These are phyloP conservation scores for Ctenopoma multispine DNA, from an alignment of 2,797 vertebrate genomes.

Conservation along the genomic window DNA sequence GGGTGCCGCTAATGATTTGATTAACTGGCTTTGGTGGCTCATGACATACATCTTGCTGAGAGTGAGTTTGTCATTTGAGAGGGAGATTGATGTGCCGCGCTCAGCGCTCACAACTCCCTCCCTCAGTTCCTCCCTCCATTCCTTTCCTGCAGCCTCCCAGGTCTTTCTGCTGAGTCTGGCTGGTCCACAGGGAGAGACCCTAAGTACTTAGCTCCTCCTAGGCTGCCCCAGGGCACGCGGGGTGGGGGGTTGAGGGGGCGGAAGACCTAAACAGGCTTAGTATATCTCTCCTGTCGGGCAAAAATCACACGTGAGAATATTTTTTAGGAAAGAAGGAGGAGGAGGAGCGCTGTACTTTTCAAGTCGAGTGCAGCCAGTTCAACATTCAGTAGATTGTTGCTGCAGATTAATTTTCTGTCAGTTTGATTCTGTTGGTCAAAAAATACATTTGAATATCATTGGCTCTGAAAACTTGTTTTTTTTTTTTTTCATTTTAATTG, in stretches of 20 bases:
- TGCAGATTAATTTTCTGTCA: not conserved
- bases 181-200: constrained; percentile 55
- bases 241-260: constrained; percentile 19
- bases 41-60: constrained; percentile 82
- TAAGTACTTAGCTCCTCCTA: constrained; percentile 67
- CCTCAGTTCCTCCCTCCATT: not conserved
- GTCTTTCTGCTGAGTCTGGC: constrained; percentile 76
- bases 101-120: constrained; percentile 37
- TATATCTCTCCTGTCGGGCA: not conserved
- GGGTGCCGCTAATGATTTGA: constrained; percentile 80
- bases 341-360: not conserved
- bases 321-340: not conserved
- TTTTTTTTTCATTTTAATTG: too few relatives aligned
- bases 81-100: constrained; percentile 76
- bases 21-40: constrained; percentile 78
- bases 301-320: not conserved
- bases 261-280: constrained; percentile 31
- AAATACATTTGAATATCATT: too few relatives aligned
- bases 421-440: too few relatives aligned
- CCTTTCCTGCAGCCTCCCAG: constrained; percentile 19
- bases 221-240: constrained; percentile 38
- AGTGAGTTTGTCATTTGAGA: constrained; percentile 77
- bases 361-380: not conserved
- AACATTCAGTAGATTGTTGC: not conserved
- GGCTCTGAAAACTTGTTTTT: too few relatives aligned